Conservation (phyloP, 1,140 invertebrate genomes). For the Probaryconus sp. region DNA sequence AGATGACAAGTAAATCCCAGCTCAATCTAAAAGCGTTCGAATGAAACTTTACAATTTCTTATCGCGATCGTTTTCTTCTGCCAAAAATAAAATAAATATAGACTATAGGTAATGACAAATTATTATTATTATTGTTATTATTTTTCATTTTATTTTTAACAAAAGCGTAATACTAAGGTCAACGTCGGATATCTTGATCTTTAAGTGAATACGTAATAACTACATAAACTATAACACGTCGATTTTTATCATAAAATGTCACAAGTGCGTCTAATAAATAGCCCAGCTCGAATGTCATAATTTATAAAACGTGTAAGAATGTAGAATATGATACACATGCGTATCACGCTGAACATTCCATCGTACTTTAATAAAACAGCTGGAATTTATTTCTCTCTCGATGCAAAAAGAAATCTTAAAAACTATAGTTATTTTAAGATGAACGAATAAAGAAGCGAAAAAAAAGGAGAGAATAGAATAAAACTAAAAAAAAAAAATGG, state of each 20-base stretch:
- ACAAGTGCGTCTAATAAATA: constrained; percentile 43
- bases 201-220: too few species aligned
- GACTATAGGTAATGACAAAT: too few species aligned
- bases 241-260: constrained; percentile 35
- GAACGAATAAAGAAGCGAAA: constrained; percentile 26
- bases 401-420: constrained; percentile 51
- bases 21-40: too few species aligned
- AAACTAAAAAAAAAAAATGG: too few species aligned
- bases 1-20: too few species aligned
- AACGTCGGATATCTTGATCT: too few species aligned
- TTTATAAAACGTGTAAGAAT: constrained; percentile 56
- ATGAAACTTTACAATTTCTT: too few species aligned
- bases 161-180: too few species aligned
- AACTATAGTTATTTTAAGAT: constrained; percentile 54
- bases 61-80: too few species aligned
- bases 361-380: constrained; percentile 54
- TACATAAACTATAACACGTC: constrained; percentile 14
- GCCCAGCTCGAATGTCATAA: constrained; percentile 34
- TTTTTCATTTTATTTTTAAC: too few species aligned
- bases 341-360: constrained; percentile 36
- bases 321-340: constrained; percentile 33
- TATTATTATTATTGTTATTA: too few species aligned
- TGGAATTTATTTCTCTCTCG: constrained; percentile 54
- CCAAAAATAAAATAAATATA: too few species aligned
- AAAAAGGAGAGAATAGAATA: neutral